phyloP scores from a whole-genome alignment of 37 sponge, comb jelly and placozoan species.

The Dysidea cf. avara region DNA sequence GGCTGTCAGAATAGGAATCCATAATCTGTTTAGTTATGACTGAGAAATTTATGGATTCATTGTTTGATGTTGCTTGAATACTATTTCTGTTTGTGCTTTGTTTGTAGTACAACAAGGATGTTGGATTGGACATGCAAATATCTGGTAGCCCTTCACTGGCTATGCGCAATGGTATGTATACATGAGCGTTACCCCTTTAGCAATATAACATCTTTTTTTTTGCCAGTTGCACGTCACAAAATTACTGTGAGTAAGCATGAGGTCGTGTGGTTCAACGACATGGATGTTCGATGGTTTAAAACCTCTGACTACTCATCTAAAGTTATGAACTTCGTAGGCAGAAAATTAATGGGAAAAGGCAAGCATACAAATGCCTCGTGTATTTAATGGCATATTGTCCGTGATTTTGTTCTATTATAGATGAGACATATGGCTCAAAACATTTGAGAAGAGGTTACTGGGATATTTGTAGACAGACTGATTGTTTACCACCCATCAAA shows the following conservation, averaged over 20 bases:
- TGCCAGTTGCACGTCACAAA: constrained; percentile 44
- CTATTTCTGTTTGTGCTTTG: neutral
- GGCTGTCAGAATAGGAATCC: no score
- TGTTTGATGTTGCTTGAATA: no score
- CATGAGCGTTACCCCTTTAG: neutral
- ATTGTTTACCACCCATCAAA: constrained; percentile 58
- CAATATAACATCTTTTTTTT: neutral
- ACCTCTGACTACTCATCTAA: constrained; percentile 45
- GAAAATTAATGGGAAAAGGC: constrained; percentile 19
- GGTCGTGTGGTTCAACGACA: constrained; percentile 66
- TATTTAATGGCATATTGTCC: neutral
- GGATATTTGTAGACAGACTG: constrained; percentile 39
- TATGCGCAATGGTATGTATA: neutral
- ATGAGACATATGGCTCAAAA: neutral
- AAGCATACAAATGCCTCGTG: constrained; percentile 10
- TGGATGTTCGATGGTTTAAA: constrained; percentile 53
- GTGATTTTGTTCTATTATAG: neutral
- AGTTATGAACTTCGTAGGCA: constrained; percentile 61
- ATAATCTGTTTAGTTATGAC: no score
- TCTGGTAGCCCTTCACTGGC: neutral
- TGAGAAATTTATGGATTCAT: no score
- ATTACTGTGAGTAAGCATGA: constrained; percentile 50
- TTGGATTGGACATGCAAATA: neutral
- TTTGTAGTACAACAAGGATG: neutral
- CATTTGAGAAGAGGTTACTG: constrained; percentile 69